phyloP scores from a whole-genome alignment of 2,113 vertebrate species.

The Calidris pugnax region DNA sequence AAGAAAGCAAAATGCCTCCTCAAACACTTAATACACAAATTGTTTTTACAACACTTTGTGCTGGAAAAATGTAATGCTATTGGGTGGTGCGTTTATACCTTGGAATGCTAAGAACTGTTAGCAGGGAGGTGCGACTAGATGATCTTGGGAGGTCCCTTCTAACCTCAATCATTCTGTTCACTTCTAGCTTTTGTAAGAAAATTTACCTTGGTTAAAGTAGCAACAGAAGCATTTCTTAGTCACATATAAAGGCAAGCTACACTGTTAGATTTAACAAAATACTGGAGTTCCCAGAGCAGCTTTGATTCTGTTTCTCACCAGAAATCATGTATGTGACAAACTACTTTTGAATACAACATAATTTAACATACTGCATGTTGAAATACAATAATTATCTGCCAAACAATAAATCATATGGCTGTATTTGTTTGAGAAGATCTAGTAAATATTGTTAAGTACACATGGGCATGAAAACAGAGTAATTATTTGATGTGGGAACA shows the following conservation, averaged over 20 bases:
- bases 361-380: background rate
- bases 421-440: background rate
- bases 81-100: background rate
- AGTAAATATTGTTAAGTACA: background rate
- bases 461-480: background rate
- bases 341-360: background rate
- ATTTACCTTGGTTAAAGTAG: background rate
- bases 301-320: background rate
- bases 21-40: background rate
- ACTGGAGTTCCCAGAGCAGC: background rate
- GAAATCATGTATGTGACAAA: background rate
- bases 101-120: background rate
- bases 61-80: background rate
- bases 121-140: background rate
- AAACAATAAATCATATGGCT: background rate
- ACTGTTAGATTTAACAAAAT: background rate
- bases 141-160: background rate
- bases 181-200: background rate
- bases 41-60: background rate
- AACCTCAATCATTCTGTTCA: background rate
- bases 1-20: background rate
- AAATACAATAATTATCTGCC: background rate
- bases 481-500: background rate
- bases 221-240: background rate
- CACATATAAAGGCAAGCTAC: background rate